phyloP scores from a whole-genome alignment of 2,888 invertebrate species.

The Drosophila neonasuta region DNA sequence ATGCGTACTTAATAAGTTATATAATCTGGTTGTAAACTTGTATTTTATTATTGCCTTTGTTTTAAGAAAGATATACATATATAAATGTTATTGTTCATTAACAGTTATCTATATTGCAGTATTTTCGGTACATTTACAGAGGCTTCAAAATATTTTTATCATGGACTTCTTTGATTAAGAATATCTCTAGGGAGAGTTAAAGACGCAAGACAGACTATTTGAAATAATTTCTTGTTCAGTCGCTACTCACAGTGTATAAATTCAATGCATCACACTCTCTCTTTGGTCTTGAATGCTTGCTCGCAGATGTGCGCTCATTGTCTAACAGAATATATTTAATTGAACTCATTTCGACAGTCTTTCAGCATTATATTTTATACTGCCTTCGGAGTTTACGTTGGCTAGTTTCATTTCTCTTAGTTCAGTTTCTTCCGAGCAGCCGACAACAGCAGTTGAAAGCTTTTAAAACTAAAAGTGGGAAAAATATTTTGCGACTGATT shows the following conservation, averaged over 20 bases:
- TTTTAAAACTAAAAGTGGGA: slow-evolving; percentile 7
- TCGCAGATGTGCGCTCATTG: slow-evolving; percentile 29
- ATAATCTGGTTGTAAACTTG: background rate
- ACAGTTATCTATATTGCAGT: slow-evolving; percentile 57
- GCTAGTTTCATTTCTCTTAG: slow-evolving; percentile 35
- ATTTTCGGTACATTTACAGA: slow-evolving; percentile 49
- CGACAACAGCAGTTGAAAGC: slow-evolving; percentile 25
- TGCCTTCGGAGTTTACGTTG: slow-evolving; percentile 10
- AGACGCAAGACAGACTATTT: background rate
- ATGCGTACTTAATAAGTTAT: slow-evolving; percentile 4
- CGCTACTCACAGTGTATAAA: background rate
- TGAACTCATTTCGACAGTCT: slow-evolving; percentile 55
- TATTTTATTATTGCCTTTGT: slow-evolving; percentile 7
- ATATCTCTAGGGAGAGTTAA: slow-evolving; percentile 2
- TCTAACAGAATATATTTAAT: slow-evolving; percentile 47
- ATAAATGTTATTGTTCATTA: slow-evolving; percentile 25
- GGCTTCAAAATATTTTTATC: slow-evolving; percentile 30
- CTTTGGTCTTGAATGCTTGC: slow-evolving; percentile 14
- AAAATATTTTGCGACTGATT: slow-evolving; percentile 26
- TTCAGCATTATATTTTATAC: slow-evolving; percentile 40
- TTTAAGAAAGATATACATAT: background rate
- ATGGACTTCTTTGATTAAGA: slow-evolving; percentile 11
- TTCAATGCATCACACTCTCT: slow-evolving; percentile 9
- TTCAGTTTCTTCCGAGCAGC: slow-evolving; percentile 46
- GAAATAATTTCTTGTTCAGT: background rate